phyloP scores from a whole-genome alignment of 2,888 invertebrate genomes.

The Dryococelus australis region DNA sequence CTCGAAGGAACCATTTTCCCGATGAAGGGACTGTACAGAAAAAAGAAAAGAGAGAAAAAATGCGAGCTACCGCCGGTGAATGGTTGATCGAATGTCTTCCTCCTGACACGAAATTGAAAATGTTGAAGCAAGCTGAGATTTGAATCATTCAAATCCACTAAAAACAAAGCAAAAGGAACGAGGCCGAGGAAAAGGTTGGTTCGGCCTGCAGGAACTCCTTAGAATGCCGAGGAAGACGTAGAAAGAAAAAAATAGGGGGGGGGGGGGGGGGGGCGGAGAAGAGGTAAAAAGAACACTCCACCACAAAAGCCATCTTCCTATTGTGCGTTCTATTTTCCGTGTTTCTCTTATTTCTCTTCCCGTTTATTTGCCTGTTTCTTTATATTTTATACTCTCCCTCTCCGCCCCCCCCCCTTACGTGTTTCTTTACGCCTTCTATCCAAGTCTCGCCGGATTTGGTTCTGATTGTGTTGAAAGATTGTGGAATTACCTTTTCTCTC shows the following conservation, averaged over 20 bases:
- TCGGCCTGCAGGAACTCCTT: not conserved
- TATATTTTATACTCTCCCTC: not conserved
- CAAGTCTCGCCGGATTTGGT: slow-evolving; percentile 34
- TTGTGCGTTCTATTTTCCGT: slow-evolving; percentile 4
- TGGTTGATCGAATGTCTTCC: slow-evolving; percentile 30
- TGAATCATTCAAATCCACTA: slow-evolving; percentile 28
- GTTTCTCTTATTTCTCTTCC: slow-evolving; percentile 12
- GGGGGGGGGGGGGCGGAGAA: too few species aligned
- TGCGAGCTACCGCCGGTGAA: slow-evolving; percentile 1
- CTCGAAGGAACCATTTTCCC: not conserved
- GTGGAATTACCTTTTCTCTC: slow-evolving; percentile 37
- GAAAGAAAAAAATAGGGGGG: not conserved
- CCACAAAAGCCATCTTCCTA: slow-evolving; percentile 26
- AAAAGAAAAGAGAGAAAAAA: not conserved
- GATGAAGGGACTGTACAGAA: not conserved
- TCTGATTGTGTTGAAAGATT: slow-evolving; percentile 40
- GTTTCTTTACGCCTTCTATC: not conserved
- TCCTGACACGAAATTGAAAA: slow-evolving; percentile 32
- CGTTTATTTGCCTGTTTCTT: slow-evolving; percentile 21
- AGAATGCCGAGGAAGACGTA: not conserved
- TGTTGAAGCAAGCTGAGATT: slow-evolving; percentile 25
- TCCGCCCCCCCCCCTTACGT: not conserved
- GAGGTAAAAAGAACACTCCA: not conserved
- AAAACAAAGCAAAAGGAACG: slow-evolving; percentile 6
- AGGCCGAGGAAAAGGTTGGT: not conserved